These are phyloP conservation scores for Turnix velox DNA, from an alignment of 2,113 vertebrate species.

Conservation along the genomic window DNA sequence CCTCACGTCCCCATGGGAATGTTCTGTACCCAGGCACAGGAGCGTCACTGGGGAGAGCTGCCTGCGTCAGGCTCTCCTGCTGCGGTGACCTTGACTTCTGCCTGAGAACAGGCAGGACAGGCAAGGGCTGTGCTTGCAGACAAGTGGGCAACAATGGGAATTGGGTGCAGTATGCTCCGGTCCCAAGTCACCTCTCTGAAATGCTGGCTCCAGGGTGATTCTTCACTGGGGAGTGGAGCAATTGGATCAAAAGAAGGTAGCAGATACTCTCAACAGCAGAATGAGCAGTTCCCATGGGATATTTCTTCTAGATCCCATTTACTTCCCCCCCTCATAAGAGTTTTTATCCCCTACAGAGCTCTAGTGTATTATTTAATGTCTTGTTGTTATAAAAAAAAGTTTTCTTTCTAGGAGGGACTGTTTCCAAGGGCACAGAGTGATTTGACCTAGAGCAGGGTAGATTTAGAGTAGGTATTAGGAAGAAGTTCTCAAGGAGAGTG, in stretches of 20 bases:
- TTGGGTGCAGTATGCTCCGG: background rate
- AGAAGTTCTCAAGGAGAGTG: too few relatives aligned
- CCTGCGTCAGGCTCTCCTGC: slow-evolving; percentile 58
- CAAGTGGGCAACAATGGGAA: accelerated
- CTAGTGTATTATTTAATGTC: background rate
- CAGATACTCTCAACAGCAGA: background rate
- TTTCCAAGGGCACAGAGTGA: too few relatives aligned
- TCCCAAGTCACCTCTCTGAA: accelerated
- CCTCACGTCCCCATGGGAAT: background rate
- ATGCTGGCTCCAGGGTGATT: background rate
- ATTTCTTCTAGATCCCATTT: background rate
- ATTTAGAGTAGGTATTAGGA: too few relatives aligned
- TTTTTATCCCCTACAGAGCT: background rate
- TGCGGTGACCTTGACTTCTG: slow-evolving; percentile 44
- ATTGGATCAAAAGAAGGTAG: accelerated
- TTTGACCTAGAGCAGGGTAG: too few relatives aligned
- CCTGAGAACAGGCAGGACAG: slow-evolving; percentile 7
- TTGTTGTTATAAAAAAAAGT: background rate
- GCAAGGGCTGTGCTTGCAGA: background rate
- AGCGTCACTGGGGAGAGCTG: slow-evolving; percentile 16
- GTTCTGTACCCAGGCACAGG: slow-evolving; percentile 35
- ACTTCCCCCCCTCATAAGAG: background rate
- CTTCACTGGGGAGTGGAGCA: background rate
- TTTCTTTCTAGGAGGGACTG: background rate
- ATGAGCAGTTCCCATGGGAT: background rate